These are phyloP conservation scores for Andrena fulva DNA, from an alignment of 2,888 invertebrate species.

Conservation along the genomic window DNA sequence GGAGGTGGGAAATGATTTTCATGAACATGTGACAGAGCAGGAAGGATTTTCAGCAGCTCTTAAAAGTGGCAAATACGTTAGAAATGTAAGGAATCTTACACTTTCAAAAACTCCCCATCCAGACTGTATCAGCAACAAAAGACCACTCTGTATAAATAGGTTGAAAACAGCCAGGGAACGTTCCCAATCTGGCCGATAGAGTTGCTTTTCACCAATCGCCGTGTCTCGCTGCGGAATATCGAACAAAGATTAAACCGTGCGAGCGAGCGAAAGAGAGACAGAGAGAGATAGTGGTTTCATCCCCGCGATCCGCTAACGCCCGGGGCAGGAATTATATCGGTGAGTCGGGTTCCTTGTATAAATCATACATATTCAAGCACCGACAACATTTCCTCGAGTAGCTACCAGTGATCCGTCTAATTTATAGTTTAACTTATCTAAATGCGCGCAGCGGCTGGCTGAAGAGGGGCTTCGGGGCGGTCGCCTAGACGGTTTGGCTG, in stretches of 20 bases:
- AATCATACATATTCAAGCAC: slow-evolving; percentile 83
- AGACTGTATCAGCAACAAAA: not conserved
- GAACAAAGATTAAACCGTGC: slow-evolving; percentile 34
- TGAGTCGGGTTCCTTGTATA: slow-evolving; percentile 79
- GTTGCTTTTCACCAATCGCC: not conserved
- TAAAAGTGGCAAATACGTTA: not conserved
- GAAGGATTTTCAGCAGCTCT: no score
- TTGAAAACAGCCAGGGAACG: not conserved
- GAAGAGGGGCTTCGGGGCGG: slow-evolving; percentile 67
- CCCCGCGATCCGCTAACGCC: slow-evolving; percentile 59
- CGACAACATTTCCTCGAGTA: slow-evolving; percentile 83
- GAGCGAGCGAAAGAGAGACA: not conserved
- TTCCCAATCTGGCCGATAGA: not conserved
- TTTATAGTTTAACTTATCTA: slow-evolving; percentile 85
- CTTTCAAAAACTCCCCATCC: no score
- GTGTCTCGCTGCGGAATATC: not conserved
- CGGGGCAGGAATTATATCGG: slow-evolving; percentile 78
- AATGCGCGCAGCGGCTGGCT: slow-evolving; percentile 81
- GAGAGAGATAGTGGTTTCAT: slow-evolving; percentile 15
- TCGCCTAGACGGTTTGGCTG: slow-evolving; percentile 55
- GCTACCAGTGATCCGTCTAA: slow-evolving; percentile 84
- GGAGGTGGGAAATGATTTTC: no score
- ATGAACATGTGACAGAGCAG: no score
- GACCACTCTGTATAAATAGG: not conserved
- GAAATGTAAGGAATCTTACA: no score